Evolutionary conservation across 1,140 invertebrate species (phyloP), one percentile per base, ranked within the genome.

Genomic region (Solenopsis invicta): DNA sequence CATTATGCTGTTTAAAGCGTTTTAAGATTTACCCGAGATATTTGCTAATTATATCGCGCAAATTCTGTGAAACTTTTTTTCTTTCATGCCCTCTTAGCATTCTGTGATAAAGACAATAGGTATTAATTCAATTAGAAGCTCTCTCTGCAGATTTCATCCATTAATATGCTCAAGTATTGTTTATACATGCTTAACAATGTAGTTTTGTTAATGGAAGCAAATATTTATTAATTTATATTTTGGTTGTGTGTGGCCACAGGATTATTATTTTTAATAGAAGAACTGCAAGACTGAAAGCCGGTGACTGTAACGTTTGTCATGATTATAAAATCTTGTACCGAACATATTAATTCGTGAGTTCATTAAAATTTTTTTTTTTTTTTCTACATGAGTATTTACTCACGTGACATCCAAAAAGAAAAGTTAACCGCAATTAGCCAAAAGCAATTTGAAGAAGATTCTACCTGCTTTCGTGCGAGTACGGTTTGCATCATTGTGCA

Each of bases 361-460:
- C 78, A 74, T 82, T 82, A 82, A 74, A 82, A 82, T 82, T 82
- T 67, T 82, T 59, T 10, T 82, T 82, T 67, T 82, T 59, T 10
- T 16, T 72, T 52, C 48, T 56, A n/a, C 64, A 41, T 29, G n/a
- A n/a, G 50, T 84, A 84, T 84, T 74, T 74, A 74, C 80, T 18
- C 69, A 61, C 80, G 80, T 69, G 80, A 74, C 80, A 45, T 84
- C 69, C 54, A 18, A 21, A 41, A 45, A 54, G n/a, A 37, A 62
- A 69, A 50, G 41, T n/a, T n/a, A 24, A 67, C 59, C 80, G 74
- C 62, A 78, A 85, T 85, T 78, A 76, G 21, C 34, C 48, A 48
- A 85, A 85, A 85, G 82, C 82, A 85, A 85, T 85, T 78, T 78
- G 82, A 78, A 66, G 77, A 84, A 66, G 77, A 84, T 87, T 90